Evolutionary conservation across 2,113 vertebrate genomes (phyloP).

Genomic region (Cinclus cinclus): DNA sequence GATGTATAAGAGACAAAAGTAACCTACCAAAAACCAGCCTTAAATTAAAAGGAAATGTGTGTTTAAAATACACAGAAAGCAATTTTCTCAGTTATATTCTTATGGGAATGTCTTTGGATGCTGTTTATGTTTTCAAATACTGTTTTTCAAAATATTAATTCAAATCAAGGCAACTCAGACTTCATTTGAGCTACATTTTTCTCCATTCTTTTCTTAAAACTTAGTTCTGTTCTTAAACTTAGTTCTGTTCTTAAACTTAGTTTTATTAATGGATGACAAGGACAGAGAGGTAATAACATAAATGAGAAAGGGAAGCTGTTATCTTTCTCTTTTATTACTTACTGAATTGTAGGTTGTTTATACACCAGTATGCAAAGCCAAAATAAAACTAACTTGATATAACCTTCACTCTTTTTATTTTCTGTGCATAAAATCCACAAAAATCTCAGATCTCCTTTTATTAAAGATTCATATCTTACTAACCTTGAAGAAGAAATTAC

Average conservation of each 20-base stretch:
- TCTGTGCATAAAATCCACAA: neutral
- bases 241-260: neutral
- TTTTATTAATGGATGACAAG: neutral
- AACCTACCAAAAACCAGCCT: neutral
- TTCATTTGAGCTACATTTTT: neutral
- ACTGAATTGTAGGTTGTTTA: neutral
- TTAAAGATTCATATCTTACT: neutral
- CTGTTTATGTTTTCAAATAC: neutral
- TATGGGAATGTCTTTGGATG: neutral
- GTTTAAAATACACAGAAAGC: neutral
- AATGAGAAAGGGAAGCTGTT: neutral
- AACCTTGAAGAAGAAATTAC: neutral
- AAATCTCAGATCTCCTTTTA: neutral
- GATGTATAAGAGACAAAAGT: neutral
- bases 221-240: neutral
- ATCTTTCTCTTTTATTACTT: neutral
- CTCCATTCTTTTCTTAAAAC: neutral
- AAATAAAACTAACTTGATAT: neutral
- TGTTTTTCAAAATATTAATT: neutral
- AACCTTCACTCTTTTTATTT: neutral
- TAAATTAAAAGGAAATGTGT: neutral
- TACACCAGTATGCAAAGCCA: neutral
- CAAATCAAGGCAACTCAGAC: neutral
- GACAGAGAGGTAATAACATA: neutral
- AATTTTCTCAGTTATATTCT: neutral